A percentile compares a stretch with the other conserved stretches of the same genome.
Conservation (phyloP, 2,888 invertebrate genomes). For the Pyrochroa serraticornis region DNA sequence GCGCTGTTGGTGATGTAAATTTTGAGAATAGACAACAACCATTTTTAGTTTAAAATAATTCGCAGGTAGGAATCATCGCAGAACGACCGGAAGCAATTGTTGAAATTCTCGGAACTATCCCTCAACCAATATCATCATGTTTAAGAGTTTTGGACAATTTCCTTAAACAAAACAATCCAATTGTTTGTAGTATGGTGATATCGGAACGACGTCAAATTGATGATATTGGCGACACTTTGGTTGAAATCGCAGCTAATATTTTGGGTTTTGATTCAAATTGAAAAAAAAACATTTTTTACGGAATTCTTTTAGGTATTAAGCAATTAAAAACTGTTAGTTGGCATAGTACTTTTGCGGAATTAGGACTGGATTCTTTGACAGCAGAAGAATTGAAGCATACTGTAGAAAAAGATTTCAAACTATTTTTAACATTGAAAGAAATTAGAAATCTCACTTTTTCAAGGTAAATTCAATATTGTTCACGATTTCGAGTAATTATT, state of each 20-base stretch:
- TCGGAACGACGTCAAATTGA: slow-evolving; percentile 77
- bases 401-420: slow-evolving; percentile 85
- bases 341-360: slow-evolving; percentile 79
- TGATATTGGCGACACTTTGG: slow-evolving; percentile 68
- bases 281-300: slow-evolving; percentile 58
- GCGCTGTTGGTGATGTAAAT: slow-evolving; percentile 83
- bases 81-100: slow-evolving; percentile 61
- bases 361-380: slow-evolving; percentile 98
- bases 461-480: slow-evolving; percentile 54
- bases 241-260: slow-evolving; percentile 70
- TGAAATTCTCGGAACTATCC: slow-evolving; percentile 67
- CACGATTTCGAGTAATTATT: slow-evolving; percentile 59
- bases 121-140: slow-evolving; percentile 71
- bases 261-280: not conserved
- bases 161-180: slow-evolving; percentile 67
- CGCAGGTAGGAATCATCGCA: slow-evolving; percentile 64
- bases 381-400: slow-evolving; percentile 95
- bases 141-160: slow-evolving; percentile 70
- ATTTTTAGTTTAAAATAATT: too few species aligned
- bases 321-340: slow-evolving; percentile 73
- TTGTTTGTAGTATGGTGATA: slow-evolving; percentile 85
- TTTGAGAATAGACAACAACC: too few species aligned
- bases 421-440: slow-evolving; percentile 85
- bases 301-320: slow-evolving; percentile 1
- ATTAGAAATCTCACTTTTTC: slow-evolving; percentile 81